Conservation (phyloP, 1,140 invertebrate species). For the Apis dorsata region DNA sequence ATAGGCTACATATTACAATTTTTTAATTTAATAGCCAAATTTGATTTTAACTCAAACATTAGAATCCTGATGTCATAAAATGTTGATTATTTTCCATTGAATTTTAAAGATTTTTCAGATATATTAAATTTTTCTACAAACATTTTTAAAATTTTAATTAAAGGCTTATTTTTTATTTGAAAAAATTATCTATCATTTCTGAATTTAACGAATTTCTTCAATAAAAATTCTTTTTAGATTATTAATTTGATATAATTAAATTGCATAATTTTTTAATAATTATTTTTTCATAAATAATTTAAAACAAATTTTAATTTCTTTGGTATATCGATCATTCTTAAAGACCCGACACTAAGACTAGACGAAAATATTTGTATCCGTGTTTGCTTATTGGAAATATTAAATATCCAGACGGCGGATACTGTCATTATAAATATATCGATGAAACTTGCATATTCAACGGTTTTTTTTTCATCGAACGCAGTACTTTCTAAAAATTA, state of each 20-base stretch:
- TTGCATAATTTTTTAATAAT: slow-evolving; percentile 15
- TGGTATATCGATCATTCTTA: slow-evolving; percentile 71
- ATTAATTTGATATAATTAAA: slow-evolving; percentile 29
- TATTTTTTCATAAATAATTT: slow-evolving; percentile 29
- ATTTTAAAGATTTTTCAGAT: neutral
- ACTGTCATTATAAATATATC: slow-evolving; percentile 26
- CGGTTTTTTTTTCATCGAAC: slow-evolving; percentile 20
- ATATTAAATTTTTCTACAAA: neutral
- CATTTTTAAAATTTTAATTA: neutral
- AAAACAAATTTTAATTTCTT: slow-evolving; percentile 58
- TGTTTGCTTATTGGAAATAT: slow-evolving; percentile 37
- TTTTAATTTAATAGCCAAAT: slow-evolving; percentile 30
- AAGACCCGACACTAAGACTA: slow-evolving; percentile 71
- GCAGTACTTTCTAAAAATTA: slow-evolving; percentile 54
- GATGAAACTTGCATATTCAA: slow-evolving; percentile 22
- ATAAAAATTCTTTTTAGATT: neutral
- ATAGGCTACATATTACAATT: slow-evolving; percentile 43
- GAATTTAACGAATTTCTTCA: slow-evolving; percentile 23
- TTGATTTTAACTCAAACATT: slow-evolving; percentile 16
- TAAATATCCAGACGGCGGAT: slow-evolving; percentile 27
- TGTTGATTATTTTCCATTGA: neutral
- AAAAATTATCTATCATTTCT: neutral
- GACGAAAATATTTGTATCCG: slow-evolving; percentile 69
- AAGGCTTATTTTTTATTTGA: neutral
- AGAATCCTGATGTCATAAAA: slow-evolving; percentile 10